Percentiles rank a stretch among this genome's conserved stretches.
Conservation (phyloP, 2,797 vertebrate genomes). For the Avahi laniger region DNA sequence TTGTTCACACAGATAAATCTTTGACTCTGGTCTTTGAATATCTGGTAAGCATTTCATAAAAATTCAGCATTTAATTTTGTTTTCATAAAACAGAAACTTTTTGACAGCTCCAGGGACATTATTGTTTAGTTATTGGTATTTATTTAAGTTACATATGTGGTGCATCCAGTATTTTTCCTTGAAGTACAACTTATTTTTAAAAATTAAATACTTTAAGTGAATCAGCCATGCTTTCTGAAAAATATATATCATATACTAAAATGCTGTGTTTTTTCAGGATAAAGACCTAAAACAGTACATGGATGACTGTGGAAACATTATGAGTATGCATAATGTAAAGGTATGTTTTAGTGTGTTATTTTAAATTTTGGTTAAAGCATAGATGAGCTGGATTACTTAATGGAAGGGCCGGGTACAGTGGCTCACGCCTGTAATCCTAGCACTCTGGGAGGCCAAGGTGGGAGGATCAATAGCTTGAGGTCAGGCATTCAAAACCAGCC, state of each 20-base stretch:
- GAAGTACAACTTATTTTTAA: background rate
- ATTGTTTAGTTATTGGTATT: constrained; percentile 38
- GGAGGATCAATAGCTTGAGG: too few species aligned
- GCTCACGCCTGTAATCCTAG: too few species aligned
- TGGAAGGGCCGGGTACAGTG: background rate
- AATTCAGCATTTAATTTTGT: constrained; percentile 29
- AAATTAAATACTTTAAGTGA: background rate
- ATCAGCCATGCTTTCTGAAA: background rate
- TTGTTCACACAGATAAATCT: constrained; percentile 98
- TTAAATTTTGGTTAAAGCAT: background rate
- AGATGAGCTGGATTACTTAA: background rate
- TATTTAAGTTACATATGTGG: constrained; percentile 4
- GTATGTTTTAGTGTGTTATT: constrained; percentile 80
- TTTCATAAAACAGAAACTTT: constrained; percentile 37
- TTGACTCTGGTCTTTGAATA: constrained; percentile 99
- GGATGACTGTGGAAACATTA: constrained; percentile 99
- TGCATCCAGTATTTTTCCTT: constrained; percentile 3
- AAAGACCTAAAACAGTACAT: constrained; percentile 99
- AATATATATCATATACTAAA: background rate
- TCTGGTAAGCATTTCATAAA: constrained; percentile 89
- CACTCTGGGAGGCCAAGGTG: too few species aligned
- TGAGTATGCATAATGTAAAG: constrained; percentile 99
- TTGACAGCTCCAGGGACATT: background rate
- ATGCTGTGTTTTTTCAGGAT: constrained; percentile 88
- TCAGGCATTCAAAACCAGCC: too few species aligned